A percentile compares a stretch with the other conserved stretches of the same genome.
phyloP scores from a whole-genome alignment of 1,140 invertebrate genomes.

The Triops cancriformis region DNA sequence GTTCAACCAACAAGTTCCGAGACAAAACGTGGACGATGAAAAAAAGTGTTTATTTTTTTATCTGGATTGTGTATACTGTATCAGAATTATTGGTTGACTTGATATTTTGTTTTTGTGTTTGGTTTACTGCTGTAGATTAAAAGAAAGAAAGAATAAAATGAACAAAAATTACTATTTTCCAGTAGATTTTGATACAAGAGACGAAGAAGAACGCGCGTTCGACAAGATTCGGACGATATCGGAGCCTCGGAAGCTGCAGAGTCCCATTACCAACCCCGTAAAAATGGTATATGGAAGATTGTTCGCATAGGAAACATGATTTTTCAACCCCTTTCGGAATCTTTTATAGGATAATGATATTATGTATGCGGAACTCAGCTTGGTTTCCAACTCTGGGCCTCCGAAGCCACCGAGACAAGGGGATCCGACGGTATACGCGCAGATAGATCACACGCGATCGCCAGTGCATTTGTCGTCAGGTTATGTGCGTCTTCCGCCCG shows the following conservation, averaged over 20 bases:
- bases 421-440: slow-evolving; percentile 17
- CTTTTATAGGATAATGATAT: not conserved
- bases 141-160: not conserved
- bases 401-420: not conserved
- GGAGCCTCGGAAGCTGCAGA: not conserved
- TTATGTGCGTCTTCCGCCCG: slow-evolving; percentile 22
- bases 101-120: no score
- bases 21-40: no score
- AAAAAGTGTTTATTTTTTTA: no score
- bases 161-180: not conserved
- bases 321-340: not conserved
- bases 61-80: no score
- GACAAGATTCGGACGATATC: slow-evolving; percentile 1
- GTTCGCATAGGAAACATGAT: not conserved
- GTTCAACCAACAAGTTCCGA: no score
- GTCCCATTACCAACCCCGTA: not conserved
- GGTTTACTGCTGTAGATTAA: no score
- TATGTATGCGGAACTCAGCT: not conserved
- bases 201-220: not conserved
- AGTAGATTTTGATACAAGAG: not conserved
- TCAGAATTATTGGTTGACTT: no score
- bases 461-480: not conserved
- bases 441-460: slow-evolving; percentile 17
- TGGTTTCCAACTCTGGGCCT: not conserved
- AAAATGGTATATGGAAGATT: not conserved